Conservation (phyloP, 2,113 vertebrate genomes). For the Callithrix jacchus region DNA sequence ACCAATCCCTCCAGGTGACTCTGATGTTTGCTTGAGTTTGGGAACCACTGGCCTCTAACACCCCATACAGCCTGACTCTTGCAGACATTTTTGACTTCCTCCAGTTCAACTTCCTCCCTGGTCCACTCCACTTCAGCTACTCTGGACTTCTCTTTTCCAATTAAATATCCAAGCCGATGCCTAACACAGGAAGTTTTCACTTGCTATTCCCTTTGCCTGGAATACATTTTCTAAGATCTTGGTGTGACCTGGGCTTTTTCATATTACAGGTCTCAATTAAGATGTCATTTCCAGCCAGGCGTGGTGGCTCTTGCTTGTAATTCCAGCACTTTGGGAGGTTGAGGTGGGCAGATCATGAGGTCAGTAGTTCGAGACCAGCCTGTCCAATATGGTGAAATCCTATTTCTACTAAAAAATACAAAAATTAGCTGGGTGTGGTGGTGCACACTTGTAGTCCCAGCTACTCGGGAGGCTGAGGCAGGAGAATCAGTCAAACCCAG, state of each 20-base stretch:
- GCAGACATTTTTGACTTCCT: not conserved
- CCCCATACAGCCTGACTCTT: not conserved
- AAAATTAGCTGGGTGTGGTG: too few relatives aligned
- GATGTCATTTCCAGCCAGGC: not conserved
- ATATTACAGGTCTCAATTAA: not conserved
- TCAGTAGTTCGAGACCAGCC: too few relatives aligned
- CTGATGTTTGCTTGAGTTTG: not conserved
- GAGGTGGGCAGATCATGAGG: too few relatives aligned
- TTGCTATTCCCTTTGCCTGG: not conserved
- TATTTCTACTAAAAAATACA: too few relatives aligned
- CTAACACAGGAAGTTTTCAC: not conserved
- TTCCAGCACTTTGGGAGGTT: too few relatives aligned
- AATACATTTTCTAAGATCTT: slow-evolving; percentile 28
- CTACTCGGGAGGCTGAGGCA: too few relatives aligned
- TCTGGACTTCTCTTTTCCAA: not conserved
- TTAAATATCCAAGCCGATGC: not conserved
- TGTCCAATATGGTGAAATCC: too few relatives aligned
- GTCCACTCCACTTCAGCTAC: not conserved
- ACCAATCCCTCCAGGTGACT: not conserved
- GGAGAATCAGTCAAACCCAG: too few relatives aligned
- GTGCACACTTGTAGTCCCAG: too few relatives aligned
- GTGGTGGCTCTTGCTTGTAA: too few relatives aligned
- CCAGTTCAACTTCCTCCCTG: not conserved
- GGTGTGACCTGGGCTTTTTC: not conserved
- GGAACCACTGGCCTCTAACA: not conserved